These are phyloP conservation scores for Caradrina clavipalpis DNA, from an alignment of 2,888 invertebrate species.

Conservation along the genomic window DNA sequence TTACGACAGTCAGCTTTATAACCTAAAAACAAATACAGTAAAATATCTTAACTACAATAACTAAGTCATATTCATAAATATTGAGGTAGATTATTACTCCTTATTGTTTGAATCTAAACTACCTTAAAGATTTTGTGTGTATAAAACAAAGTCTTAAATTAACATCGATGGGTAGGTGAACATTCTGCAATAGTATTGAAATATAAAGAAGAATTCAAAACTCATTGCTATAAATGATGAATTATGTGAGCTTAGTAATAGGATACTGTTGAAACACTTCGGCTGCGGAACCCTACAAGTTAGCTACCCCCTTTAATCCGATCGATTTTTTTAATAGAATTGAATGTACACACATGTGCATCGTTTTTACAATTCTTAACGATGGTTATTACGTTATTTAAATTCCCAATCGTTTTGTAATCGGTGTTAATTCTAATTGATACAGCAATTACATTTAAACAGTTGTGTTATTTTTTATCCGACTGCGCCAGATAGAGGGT, in stretches of 20 bases:
- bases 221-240: constrained; percentile 17
- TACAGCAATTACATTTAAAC: neutral
- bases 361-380: neutral
- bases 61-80: constrained; percentile 60
- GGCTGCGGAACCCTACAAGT: neutral
- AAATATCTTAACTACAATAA: constrained; percentile 57
- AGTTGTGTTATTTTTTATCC: neutral
- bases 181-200: constrained; percentile 40
- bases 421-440: neutral
- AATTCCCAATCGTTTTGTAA: neutral
- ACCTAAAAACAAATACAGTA: constrained; percentile 57
- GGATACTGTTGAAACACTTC: constrained; percentile 8
- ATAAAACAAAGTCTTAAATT: constrained; percentile 48
- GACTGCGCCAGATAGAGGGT: no score
- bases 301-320: neutral
- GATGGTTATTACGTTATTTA: neutral
- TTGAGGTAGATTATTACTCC: constrained; percentile 63
- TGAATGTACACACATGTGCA: neutral
- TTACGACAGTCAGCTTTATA: constrained; percentile 45
- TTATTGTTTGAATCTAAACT: constrained; percentile 45
- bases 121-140: constrained; percentile 41
- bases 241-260: constrained; percentile 17
- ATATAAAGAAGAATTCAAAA: constrained; percentile 3
- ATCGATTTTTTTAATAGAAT: neutral
- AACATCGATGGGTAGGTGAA: constrained; percentile 48